These are phyloP conservation scores for Xenopus tropicalis DNA, from an alignment of 2,113 vertebrate genomes.

Conservation along the genomic window DNA sequence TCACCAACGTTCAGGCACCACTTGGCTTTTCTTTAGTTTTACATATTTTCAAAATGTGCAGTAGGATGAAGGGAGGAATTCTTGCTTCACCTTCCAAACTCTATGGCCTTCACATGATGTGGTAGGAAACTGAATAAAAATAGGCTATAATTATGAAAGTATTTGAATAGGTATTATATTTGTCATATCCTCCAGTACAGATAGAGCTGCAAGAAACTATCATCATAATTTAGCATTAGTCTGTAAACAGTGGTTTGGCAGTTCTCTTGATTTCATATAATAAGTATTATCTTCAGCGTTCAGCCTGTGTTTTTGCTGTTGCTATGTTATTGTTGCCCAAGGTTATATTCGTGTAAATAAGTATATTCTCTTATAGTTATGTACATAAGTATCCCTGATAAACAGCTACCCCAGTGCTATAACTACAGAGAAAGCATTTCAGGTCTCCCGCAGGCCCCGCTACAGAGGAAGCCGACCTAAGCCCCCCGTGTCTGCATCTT, in stretches of 20 bases:
- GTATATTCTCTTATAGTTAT: no score
- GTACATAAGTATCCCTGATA: no score
- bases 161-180: slow-evolving; percentile 30
- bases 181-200: slow-evolving; percentile 26
- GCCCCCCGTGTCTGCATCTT: no score
- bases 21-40: slow-evolving; percentile 41
- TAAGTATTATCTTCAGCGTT: not conserved
- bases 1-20: slow-evolving; percentile 34
- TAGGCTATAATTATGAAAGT: slow-evolving; percentile 33
- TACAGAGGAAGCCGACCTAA: no score
- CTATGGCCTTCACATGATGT: slow-evolving; percentile 27
- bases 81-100: slow-evolving; percentile 34
- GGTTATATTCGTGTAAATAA: no score
- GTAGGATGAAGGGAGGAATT: not conserved
- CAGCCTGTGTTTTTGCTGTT: no score
- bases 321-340: no score
- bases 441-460: no score
- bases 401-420: no score
- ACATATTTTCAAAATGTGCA: slow-evolving; percentile 43
- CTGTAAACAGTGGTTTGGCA: slow-evolving; percentile 6
- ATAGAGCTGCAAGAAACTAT: slow-evolving; percentile 26
- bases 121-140: slow-evolving; percentile 25
- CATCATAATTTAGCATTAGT: slow-evolving; percentile 16
- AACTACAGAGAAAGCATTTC: no score
- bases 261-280: not conserved